Conservation (phyloP, 2,888 invertebrate genomes). For the Trachelus iudaicus region DNA sequence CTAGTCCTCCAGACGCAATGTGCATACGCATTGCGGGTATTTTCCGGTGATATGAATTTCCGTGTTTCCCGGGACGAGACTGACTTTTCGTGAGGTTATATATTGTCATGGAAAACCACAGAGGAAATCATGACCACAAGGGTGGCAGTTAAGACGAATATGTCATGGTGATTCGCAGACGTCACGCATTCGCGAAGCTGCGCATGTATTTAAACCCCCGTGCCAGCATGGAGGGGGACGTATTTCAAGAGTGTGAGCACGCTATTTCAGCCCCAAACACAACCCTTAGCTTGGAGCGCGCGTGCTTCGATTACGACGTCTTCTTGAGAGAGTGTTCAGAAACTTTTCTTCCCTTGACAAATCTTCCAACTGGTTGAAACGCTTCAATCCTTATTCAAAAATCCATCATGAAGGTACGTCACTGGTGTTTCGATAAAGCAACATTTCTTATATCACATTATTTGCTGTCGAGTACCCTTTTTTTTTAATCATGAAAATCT, state of each 20-base stretch:
- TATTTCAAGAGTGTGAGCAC: constrained; percentile 51
- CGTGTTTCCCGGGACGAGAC: background rate
- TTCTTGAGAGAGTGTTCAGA: background rate
- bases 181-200: constrained; percentile 3
- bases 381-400: background rate
- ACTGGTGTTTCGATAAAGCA: background rate
- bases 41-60: background rate
- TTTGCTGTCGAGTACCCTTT: background rate
- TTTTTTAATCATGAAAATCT: background rate
- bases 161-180: background rate
- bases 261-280: constrained; percentile 47
- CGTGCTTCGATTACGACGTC: background rate
- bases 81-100: background rate
- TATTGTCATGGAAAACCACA: background rate
- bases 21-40: background rate
- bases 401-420: background rate
- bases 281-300: constrained; percentile 30
- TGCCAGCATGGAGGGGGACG: constrained; percentile 38
- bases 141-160: background rate
- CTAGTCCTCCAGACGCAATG: background rate
- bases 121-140: background rate
- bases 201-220: constrained; percentile 44
- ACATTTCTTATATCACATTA: background rate
- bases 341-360: background rate
- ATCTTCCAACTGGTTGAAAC: background rate